Base-by-base conservation (phyloP, 1,140 invertebrate species). In the Musca vetustissima region DNA sequence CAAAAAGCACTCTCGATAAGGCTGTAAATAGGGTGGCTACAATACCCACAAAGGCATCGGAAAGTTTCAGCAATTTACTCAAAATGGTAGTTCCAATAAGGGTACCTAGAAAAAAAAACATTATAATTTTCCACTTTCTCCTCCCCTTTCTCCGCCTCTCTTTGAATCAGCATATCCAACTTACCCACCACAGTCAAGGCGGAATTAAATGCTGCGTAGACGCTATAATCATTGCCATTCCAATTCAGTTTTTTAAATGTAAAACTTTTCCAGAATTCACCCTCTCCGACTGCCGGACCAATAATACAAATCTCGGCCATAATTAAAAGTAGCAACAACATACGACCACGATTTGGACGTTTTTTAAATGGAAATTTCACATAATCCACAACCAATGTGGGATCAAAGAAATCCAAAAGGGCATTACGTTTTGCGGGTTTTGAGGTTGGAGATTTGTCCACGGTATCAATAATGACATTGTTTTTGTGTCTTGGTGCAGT, bases 51-150 rank as follows among this genome's bases (percentile, higher is more conserved):
- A 73, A 68, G 14, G 81, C 70, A 64, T 83, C 81, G 0, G 81
- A 73, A 7, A 82, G 73, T 53, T 82, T 80, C 0, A 82, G 32
- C 13, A 79, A 9, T 64, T 83, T 83, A 68, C 80, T 82, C 1
- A 83, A 72, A 11, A 82, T 76, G 3, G 76, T 76, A 1, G 80
- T 81, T 0, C 80, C 80, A 59, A 83, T 74, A 4, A 82, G 77
- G 7, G 81, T 83, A 50, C 80, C 80, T 69, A 43, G 6, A 24
- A 67, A 67, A 43, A 7, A 15, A 4, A 15, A 47, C 1, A n/a
- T 53, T 17, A 19, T 19, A 53, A 24, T 32, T 17, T 36, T n/a
- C n/a, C n/a, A n/a, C n/a, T n/a, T n/a, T n/a, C n/a, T n/a, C n/a
- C n/a, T n/a, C n/a, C n/a, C 17, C 9, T 17, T 28, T 19, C 22